Conservation (phyloP, 2,888 invertebrate genomes). For the Sesamia inferens region DNA sequence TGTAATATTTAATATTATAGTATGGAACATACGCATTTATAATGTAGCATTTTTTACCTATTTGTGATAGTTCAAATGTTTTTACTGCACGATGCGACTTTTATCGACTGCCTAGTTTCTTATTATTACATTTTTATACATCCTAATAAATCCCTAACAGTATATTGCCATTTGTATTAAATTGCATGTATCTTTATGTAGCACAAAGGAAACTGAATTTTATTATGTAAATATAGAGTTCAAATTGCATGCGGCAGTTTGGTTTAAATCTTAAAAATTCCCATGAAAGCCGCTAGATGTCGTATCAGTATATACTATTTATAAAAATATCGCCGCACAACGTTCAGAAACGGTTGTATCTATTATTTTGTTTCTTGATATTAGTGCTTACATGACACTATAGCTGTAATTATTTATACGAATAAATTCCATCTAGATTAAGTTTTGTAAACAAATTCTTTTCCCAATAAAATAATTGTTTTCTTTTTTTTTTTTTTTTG, state of each 20-base stretch:
- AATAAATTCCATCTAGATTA: constrained; percentile 63
- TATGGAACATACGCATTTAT: constrained; percentile 76
- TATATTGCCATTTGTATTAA: constrained; percentile 24
- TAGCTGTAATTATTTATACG: constrained; percentile 67
- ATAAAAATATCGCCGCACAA: constrained; percentile 40
- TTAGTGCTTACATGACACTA: constrained; percentile 67
- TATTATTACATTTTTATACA: constrained; percentile 14
- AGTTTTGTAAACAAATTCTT: constrained; percentile 56
- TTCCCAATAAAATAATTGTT: constrained; percentile 24
- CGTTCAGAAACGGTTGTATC: constrained; percentile 22
- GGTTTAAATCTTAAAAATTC: background rate
- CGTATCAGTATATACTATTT: constrained; percentile 34
- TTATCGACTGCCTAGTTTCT: constrained; percentile 25
- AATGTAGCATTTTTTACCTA: constrained; percentile 81
- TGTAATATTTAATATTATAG: constrained; percentile 61
- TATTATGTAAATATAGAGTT: background rate
- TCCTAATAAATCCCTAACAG: constrained; percentile 5
- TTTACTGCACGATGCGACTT: constrained; percentile 60
- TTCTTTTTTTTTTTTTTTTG: no score
- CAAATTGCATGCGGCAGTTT: constrained; percentile 10
- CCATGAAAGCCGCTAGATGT: constrained; percentile 31
- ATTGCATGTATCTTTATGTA: background rate
- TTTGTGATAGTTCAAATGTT: constrained; percentile 75
- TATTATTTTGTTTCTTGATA: constrained; percentile 56
- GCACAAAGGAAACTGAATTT: constrained; percentile 6